A percentile compares a stretch with the other conserved stretches of the same genome.
Conservation (phyloP, 2,888 invertebrate genomes). For the Thecocarcelia acutangulata region DNA sequence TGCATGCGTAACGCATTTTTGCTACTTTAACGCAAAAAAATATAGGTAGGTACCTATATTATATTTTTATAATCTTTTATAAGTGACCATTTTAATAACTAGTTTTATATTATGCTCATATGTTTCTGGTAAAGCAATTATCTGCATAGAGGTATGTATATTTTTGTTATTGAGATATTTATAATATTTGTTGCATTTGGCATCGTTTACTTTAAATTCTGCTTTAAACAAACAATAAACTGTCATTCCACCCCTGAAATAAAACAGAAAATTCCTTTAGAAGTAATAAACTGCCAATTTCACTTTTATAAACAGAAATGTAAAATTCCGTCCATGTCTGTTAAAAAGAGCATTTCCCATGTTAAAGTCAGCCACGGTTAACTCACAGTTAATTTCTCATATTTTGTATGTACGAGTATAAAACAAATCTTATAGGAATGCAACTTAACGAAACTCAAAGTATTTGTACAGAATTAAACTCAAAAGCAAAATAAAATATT, state of each 20-base stretch:
- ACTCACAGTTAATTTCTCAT: background rate
- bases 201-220: background rate
- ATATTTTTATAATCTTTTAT: too few relatives aligned
- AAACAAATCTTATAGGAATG: slow-evolving; percentile 43
- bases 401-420: background rate
- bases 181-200: background rate
- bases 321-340: slow-evolving; percentile 13
- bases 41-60: too few relatives aligned
- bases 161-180: too few relatives aligned
- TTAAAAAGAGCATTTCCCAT: slow-evolving; percentile 16
- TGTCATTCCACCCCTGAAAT: slow-evolving; percentile 12
- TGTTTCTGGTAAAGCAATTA: too few relatives aligned
- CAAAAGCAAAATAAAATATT: background rate
- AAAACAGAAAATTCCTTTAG: slow-evolving; percentile 43
- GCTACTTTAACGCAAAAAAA: too few relatives aligned
- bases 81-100: too few relatives aligned
- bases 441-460: slow-evolving; percentile 61
- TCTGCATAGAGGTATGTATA: too few relatives aligned
- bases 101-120: too few relatives aligned
- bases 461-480: slow-evolving; percentile 1
- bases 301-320: slow-evolving; percentile 41
- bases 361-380: slow-evolving; percentile 3
- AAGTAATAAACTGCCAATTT: slow-evolving; percentile 19
- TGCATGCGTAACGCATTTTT: too few relatives aligned
- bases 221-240: background rate